Evolutionary conservation across 2,888 invertebrate genomes (phyloP), one percentile per base, ranked within the genome.

Genomic region (Dermolepida albohirtum): DNA sequence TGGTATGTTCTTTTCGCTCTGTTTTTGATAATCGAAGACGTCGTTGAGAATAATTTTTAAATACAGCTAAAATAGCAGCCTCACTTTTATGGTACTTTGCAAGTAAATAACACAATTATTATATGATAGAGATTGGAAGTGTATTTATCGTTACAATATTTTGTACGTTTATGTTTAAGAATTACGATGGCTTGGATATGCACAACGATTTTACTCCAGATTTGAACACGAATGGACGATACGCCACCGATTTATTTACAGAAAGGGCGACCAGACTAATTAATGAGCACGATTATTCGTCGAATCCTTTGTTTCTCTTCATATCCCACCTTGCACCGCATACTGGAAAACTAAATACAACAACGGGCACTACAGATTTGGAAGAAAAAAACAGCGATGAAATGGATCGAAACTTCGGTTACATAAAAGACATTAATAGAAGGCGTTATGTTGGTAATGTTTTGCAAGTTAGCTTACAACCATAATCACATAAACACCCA

Each of bases 311-410:
- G 67, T 95, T 94, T 78, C 83, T 97, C 68, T 88, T 93, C 80
- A 77, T 97, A 39, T 87, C 89, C 0, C 94, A 95, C 80, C 84
- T 90, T 54, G 95, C 95, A 0, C 89, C 91, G 0, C 96, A 96
- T 78, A 86, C 90, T 0, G 91, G 88, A 6, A 49, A 14, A 47
- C 34, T 14, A 16, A 47, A 62, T 34, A 11, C 34, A 16, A 47
- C 14, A 16, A 91, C 92, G 74, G 83, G 85, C 0, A 89, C 89
- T 57, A 86, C 88, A 0, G 87, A 87, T 0, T 80, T 94, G 59
- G 92, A 94, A 78, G 93, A 90, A 0, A 91, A 92, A 0, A 84
- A 87, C 73, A 62, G 75, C 0, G 74, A 86, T 1, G 85, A 88
- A 62, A 88, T 87, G 44, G 87, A 93, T 2, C 79, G 87, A 11